A percentile compares a stretch with the other conserved stretches of the same genome.
These are phyloP conservation scores for Lagopus muta DNA, from an alignment of 2,113 vertebrate genomes.

Conservation along the genomic window DNA sequence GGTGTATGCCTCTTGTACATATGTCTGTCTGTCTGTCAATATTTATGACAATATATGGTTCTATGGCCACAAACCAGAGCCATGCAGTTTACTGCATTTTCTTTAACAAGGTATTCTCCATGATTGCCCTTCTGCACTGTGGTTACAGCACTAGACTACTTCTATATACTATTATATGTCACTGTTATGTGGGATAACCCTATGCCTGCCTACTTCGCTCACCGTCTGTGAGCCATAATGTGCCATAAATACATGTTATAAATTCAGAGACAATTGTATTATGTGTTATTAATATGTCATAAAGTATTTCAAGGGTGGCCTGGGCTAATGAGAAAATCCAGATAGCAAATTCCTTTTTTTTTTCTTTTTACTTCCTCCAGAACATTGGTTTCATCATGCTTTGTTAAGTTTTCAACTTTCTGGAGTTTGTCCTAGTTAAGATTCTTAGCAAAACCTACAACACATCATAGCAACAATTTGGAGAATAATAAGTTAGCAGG, in stretches of 20 bases:
- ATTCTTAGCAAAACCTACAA: background rate
- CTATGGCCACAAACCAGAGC: background rate
- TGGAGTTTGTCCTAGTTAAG: background rate
- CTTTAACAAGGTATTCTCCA: background rate
- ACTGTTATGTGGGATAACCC: background rate
- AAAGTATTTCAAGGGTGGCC: background rate
- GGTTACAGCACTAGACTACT: background rate
- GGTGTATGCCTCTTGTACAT: background rate
- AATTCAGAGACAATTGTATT: too few relatives aligned
- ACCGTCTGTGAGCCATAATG: background rate
- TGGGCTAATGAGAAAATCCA: background rate
- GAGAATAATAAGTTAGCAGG: background rate
- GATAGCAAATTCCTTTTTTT: background rate
- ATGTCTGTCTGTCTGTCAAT: background rate
- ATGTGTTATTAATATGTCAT: background rate
- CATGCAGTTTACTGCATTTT: background rate
- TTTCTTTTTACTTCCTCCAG: fast-evolving
- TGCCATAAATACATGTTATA: too few relatives aligned
- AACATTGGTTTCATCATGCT: background rate
- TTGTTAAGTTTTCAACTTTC: background rate
- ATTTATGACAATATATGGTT: background rate
- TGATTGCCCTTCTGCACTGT: background rate
- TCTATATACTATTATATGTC: background rate
- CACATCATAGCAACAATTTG: background rate
- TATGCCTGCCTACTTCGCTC: background rate